These are phyloP conservation scores for Xanthia icteritia DNA, from an alignment of 2,888 invertebrate species.

Conservation along the genomic window DNA sequence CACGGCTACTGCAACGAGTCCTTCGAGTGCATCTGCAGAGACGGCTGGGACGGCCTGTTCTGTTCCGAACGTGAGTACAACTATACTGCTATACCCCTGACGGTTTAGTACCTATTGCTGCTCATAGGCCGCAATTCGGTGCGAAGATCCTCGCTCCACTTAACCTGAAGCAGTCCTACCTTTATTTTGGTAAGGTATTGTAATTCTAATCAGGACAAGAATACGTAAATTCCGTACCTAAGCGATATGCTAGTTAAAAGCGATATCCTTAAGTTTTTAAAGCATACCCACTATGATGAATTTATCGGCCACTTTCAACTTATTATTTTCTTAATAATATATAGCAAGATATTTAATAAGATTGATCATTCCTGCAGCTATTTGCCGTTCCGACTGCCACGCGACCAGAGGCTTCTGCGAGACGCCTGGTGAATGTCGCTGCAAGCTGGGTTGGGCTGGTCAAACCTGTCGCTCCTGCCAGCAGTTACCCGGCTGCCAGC, in stretches of 20 bases:
- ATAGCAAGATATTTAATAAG: neutral
- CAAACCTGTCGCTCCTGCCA: conserved; percentile 96
- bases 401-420: conserved; percentile 96
- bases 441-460: conserved; percentile 97
- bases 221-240: neutral
- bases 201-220: neutral
- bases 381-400: conserved; percentile 96
- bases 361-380: conserved; percentile 89
- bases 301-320: neutral
- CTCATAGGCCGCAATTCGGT: neutral
- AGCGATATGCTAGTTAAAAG: neutral
- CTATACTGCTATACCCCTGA: neutral
- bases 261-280: neutral
- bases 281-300: neutral
- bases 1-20: conserved; percentile 96
- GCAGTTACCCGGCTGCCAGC: conserved; percentile 96
- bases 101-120: neutral
- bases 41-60: conserved; percentile 97
- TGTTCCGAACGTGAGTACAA: conserved; percentile 94
- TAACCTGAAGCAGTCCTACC: neutral
- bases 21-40: conserved; percentile 96
- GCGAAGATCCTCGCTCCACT: neutral
- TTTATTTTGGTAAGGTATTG: neutral
- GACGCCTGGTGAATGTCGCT: conserved; percentile 96
- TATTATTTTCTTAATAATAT: no score